Base-by-base conservation (phyloP, 2,888 invertebrate genomes). In the Loripinus fragilis region DNA sequence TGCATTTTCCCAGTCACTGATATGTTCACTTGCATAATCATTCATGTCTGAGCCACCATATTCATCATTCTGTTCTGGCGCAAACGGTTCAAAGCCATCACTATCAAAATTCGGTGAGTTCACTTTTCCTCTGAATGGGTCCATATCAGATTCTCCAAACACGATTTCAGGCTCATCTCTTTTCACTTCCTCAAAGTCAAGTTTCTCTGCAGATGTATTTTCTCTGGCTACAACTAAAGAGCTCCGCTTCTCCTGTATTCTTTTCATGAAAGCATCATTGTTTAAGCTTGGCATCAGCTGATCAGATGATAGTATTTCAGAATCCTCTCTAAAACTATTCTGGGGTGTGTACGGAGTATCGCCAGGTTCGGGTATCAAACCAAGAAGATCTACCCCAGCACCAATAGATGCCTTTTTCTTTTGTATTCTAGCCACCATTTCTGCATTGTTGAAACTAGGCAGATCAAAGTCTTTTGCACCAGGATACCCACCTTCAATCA, bases 381-480 rank as follows among this genome's bases (percentile, higher is more conserved):
- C 74, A 0, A 50, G 28, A 5, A 67, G 41, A 68, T 75, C 72
- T 15, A 48, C 28, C n/a, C 75, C 64, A 33, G 68, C 68, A 20
- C 74, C 85, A 28, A 94, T 84, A 30, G 91, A 90, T 8, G 91
- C 93, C 68, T 93, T 91, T 80, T 93, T 94, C 42, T 89, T 90
- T 67, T 93, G 91, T n/a, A 94, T 94, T 76, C 92, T 92, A 75
- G 93, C 90, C 69, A 94, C 92, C 94, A 94, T 94, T 81, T 94
- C 94, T 1, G 93, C 91, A 68, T 90, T 93, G 86, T 94, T 94
- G 86, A 94, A 94, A 75, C 93, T 94, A 10, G 94, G 94, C 15
- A 94, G 88, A 45, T 67, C 71, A 45, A 74, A 76, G 67, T 87
- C 85, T 15, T 71, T 75, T n/a, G 41, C 38, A 15, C 73, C 65